Percentiles rank a stretch among this genome's conserved stretches.
Evolutionary conservation across 2,888 invertebrate genomes (phyloP).

Genomic region (Globia sparganii): DNA sequence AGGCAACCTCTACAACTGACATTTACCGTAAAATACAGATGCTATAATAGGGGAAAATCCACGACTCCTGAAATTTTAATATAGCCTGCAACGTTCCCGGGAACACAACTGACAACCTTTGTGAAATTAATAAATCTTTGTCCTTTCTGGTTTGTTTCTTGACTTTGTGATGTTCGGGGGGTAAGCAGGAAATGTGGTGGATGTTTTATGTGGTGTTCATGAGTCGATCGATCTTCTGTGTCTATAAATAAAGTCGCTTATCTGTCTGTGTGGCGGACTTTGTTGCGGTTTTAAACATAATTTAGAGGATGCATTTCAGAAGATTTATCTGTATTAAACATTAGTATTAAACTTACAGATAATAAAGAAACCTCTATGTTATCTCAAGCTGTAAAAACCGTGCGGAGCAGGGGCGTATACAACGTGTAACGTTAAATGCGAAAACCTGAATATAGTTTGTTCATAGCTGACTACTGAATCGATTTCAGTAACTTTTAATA

Average conservation of each 20-base stretch:
- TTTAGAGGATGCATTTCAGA: too few relatives aligned
- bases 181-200: neutral
- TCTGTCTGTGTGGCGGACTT: neutral
- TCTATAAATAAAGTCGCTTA: neutral
- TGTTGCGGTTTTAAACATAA: too few relatives aligned
- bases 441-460: too few relatives aligned
- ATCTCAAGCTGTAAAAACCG: too few relatives aligned
- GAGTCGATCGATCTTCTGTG: too few relatives aligned
- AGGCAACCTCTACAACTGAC: conserved; percentile 36
- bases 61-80: conserved; percentile 64
- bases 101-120: conserved; percentile 51
- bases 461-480: too few relatives aligned
- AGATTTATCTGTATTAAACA: too few relatives aligned
- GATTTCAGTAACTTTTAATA: too few relatives aligned
- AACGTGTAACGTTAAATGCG: too few relatives aligned
- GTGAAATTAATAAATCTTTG: conserved; percentile 66
- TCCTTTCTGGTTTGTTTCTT: conserved; percentile 46
- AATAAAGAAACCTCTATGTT: too few relatives aligned
- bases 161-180: conserved; percentile 16
- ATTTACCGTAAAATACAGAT: conserved; percentile 57
- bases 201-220: conserved; percentile 4
- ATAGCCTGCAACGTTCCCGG: conserved; percentile 37
- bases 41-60: conserved; percentile 46
- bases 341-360: too few relatives aligned
- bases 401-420: too few relatives aligned